Evolutionary conservation across 2,113 vertebrate species (phyloP), one percentile per base, ranked within the genome.

Genomic region (Phrynocephalus versicolor): DNA sequence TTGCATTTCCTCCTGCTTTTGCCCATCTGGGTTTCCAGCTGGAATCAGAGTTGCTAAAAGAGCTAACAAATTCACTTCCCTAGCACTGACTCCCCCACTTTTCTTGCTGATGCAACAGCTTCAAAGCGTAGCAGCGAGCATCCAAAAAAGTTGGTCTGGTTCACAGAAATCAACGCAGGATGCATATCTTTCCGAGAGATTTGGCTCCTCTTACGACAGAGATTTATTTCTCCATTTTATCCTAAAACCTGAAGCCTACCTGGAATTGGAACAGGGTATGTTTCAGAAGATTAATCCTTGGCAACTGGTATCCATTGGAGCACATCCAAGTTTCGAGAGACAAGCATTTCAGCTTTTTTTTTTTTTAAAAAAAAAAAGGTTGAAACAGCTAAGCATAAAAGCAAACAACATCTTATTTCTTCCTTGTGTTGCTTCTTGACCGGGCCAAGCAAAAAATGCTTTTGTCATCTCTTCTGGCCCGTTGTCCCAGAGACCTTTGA

Each of bases 71-170:
- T 73, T 73, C 35, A n/a, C 70, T 79, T n/a, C 51, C 21, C 45
- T 8, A 25, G 1, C 35, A 55, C 37, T 41, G 18, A 30, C 27
- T 19, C 27, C 25, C 25, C 25, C 3, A 27, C 41, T 30, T 71
- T 85, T 84, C 37, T 84, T 87, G 81, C 86, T 79, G 81, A 57
- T 57, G 35, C 30, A 57, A 79, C 55, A 15, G 35, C 35, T 87
- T 60, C 82, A 69, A 51, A 37, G 25, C 25, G 41, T 67, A 41
- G 27, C 33, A 71, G 30, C 51, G 37, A 86, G 69, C 41, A 55
- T 62, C 27, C 41, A 35, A 78, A 60, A 51, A 67, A n/a, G 65
- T 45, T 10, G 6, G 12, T 16, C 27, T 58, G 12, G 45, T 65
- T 67, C 45, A 30, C 33, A 57, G 25, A 39, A 78, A 3, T 64